Conservation (phyloP, 2,888 invertebrate species). For the Monoplex corrugatus region DNA sequence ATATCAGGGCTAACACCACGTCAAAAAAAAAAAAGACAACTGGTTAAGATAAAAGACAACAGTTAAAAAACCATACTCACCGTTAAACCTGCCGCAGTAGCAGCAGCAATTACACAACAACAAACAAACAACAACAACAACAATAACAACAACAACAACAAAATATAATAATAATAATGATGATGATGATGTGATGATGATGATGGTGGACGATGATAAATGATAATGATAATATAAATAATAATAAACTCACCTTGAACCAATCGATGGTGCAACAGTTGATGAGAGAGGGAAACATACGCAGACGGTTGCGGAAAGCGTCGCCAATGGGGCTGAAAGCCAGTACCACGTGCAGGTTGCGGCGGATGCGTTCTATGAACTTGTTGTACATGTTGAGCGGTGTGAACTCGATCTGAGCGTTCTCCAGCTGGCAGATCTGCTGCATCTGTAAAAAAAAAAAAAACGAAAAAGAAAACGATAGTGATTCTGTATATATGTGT, state of each 20-base stretch:
- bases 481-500: not conserved
- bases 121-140: no score
- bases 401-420: constrained; percentile 77
- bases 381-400: constrained; percentile 81
- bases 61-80: no score
- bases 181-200: no score
- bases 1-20: no score
- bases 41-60: no score
- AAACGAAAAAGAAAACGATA: not conserved
- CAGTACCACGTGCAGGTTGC: constrained; percentile 80
- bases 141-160: no score
- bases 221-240: no score
- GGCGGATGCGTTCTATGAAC: constrained; percentile 78
- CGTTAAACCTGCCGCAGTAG: no score
- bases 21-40: no score
- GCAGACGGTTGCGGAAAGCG: constrained; percentile 79
- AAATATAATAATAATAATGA: no score
- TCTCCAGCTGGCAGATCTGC: constrained; percentile 75
- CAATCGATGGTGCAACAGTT: constrained; percentile 82
- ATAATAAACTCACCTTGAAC: constrained; percentile 81
- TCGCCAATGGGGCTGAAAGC: constrained; percentile 82
- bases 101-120: no score
- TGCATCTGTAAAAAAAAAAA: constrained; percentile 75
- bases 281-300: constrained; percentile 82
- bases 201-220: no score